Evolutionary conservation across 37 sponge, comb jelly and placozoan genomes (phyloP), one percentile per base, ranked within the genome.

Genomic region (Theonella swinhoei): DNA sequence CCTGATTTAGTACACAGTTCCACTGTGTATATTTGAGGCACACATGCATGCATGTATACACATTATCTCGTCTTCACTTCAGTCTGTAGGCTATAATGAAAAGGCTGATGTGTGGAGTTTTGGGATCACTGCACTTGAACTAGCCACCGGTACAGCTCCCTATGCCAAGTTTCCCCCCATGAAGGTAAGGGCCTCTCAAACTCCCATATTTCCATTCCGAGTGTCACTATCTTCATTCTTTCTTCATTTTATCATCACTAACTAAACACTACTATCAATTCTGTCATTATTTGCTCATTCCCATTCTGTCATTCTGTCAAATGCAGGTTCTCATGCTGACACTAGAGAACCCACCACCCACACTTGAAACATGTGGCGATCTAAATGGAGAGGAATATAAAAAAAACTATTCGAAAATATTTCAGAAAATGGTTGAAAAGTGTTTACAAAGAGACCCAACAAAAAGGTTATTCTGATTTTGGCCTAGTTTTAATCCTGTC

Each of bases 91-190:
- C 23, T 93, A 93, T 69, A 88, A 93, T 71, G 85, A 81, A 62
- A 93, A 93, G 90, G 94, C 94, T 36, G 94, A 93, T 77, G 89
- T 93, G 3, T 93, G 94, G 94, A 93, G 92, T 39, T 78, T 95
- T 85, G 95, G 96, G 7, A 98, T 98, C 70, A 93, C 94, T 17
- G 96, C 99, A 5, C 83, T 98, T 20, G 99, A 96, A 79, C 81
- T 96, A 77, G 99, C 99, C 70, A 91, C 96, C 24, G 99, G 99
- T 1, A 81, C 83, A 54, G 99, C 99, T 31, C 99, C 99, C 43
- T 98, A 95, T 87, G 87, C 97, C 74, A 98, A 96, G 85, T 98
- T 93, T 77, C 96, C 96, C 37, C 95, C 96, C n/a, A 90, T 98
- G 96, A 98, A 96, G 90, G 92, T 92, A 39, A 3, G 62, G 1